Percentiles rank a stretch among this genome's conserved stretches.
phyloP scores from a whole-genome alignment of 1,140 invertebrate genomes.

The Octopus bimaculoides region DNA sequence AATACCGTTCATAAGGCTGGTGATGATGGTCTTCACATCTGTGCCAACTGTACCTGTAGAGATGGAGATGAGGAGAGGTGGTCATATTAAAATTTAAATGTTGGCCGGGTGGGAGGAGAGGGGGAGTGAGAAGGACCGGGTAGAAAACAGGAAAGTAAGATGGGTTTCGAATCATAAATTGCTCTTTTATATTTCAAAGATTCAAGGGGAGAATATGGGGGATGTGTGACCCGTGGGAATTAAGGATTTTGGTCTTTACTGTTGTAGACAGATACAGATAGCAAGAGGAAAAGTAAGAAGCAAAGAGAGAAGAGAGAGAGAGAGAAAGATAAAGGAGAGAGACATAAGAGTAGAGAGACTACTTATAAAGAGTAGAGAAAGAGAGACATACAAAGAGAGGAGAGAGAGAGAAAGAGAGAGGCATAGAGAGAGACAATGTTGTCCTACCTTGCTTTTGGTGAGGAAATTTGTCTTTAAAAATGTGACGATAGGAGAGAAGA shows the following conservation, averaged over 20 bases:
- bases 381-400: background rate
- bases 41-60: slow-evolving; percentile 30
- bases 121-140: background rate
- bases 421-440: too few species aligned
- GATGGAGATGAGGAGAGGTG: slow-evolving; percentile 9
- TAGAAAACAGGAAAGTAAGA: background rate
- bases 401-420: background rate
- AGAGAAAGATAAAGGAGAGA: too few species aligned
- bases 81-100: background rate
- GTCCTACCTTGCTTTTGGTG: slow-evolving; percentile 32
- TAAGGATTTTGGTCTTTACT: too few species aligned
- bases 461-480: slow-evolving; percentile 36
- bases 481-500: slow-evolving; percentile 25
- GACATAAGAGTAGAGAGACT: too few species aligned
- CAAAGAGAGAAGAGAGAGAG: too few species aligned
- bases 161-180: background rate
- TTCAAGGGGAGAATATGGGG: background rate
- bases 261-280: too few species aligned
- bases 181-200: background rate
- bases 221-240: background rate
- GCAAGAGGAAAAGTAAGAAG: too few species aligned
- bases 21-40: slow-evolving; percentile 34
- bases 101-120: background rate
- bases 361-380: background rate
- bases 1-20: slow-evolving; percentile 24